Evolutionary conservation across 2,888 invertebrate genomes (phyloP).

Genomic region (Pseudanteris insignis): DNA sequence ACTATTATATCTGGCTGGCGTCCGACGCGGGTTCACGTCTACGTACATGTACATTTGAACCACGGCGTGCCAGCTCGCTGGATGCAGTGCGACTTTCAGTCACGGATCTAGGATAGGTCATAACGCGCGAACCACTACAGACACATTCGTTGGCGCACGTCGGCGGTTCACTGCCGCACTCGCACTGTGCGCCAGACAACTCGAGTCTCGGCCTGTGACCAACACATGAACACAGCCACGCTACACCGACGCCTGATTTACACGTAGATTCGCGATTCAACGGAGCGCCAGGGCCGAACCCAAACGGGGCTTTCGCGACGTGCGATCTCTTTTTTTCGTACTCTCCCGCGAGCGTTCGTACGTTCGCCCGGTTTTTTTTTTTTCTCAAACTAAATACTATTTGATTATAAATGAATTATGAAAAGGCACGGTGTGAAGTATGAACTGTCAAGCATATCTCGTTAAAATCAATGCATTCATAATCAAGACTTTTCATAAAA

Average conservation of each 20-base stretch:
- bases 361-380: not conserved
- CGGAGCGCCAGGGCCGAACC: not conserved
- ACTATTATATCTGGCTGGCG: too few species aligned
- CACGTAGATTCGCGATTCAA: not conserved
- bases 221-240: not conserved
- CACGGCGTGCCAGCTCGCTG: too few species aligned
- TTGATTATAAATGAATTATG: too few species aligned
- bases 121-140: not conserved
- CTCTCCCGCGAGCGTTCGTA: too few species aligned
- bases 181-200: not conserved
- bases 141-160: not conserved
- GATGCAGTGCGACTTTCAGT: not conserved
- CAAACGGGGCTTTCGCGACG: too few species aligned
- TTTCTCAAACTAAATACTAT: not conserved
- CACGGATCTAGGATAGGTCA: not conserved
- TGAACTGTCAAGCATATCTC: too few species aligned
- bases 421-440: too few species aligned
- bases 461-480: too few species aligned
- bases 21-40: too few species aligned
- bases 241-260: not conserved
- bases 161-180: not conserved
- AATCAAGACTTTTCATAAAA: too few species aligned
- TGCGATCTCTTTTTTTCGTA: too few species aligned
- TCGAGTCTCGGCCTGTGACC: not conserved
- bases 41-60: too few species aligned